Evolutionary conservation across 30 jellyfish, hydroid and myxozoan genomes (phyloP).

Genomic region (Pelagia noctiluca): DNA sequence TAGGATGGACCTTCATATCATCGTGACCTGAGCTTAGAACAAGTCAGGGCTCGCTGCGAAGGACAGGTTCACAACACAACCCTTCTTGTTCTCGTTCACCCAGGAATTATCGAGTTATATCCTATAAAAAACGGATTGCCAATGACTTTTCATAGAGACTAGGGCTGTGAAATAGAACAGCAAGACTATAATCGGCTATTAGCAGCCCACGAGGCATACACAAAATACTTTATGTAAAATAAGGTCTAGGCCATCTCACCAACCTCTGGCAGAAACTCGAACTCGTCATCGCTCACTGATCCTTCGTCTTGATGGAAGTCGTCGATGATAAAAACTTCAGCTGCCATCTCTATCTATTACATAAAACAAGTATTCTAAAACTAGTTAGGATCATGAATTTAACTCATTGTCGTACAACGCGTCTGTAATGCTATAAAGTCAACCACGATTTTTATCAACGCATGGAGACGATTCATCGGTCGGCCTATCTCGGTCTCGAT

Average conservation of each 20-base stretch:
- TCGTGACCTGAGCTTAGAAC: conserved; percentile 10
- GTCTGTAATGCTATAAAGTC: not conserved
- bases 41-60: not conserved
- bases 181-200: too few relatives aligned
- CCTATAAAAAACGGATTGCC: too few relatives aligned
- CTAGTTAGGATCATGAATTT: not conserved
- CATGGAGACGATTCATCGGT: not conserved
- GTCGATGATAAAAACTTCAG: conserved; percentile 95
- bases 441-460: not conserved
- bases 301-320: conserved; percentile 90
- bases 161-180: too few relatives aligned
- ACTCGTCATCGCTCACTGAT: conserved; percentile 94
- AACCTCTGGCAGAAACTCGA: conserved; percentile 92
- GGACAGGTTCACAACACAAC: too few relatives aligned
- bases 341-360: conserved; percentile 61
- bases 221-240: conserved; percentile 16
- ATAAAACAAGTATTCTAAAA: not conserved
- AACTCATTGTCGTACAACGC: not conserved
- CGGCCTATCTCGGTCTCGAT: not conserved
- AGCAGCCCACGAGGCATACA: conserved; percentile 1
- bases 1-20: too few relatives aligned
- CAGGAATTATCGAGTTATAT: too few relatives aligned
- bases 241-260: conserved; percentile 37
- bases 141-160: too few relatives aligned
- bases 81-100: too few relatives aligned